Evolutionary conservation across 2,113 vertebrate genomes (phyloP).

Genomic region (Pipra filicauda): DNA sequence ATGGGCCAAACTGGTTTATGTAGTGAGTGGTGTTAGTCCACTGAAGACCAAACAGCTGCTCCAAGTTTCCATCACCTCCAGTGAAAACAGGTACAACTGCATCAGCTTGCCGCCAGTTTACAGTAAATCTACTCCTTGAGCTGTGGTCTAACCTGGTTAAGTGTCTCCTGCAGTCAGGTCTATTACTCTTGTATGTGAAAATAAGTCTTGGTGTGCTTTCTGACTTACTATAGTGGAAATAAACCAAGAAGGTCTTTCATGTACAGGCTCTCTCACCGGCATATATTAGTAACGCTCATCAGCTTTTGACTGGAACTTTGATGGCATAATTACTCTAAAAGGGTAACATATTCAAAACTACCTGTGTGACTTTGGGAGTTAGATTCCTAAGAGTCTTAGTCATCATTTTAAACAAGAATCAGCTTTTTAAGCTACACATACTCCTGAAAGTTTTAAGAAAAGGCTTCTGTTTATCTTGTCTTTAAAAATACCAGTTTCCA

Average conservation of each 20-base stretch:
- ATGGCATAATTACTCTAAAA: conserved; percentile 60
- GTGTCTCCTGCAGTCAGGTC: not conserved
- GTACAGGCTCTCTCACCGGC: not conserved
- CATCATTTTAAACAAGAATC: conserved; percentile 38
- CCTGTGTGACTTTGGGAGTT: conserved; percentile 53
- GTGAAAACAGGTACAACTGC: not conserved
- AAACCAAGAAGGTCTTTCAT: not conserved
- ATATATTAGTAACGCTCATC: conserved; percentile 58
- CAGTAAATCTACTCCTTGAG: not conserved
- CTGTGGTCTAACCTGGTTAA: not conserved
- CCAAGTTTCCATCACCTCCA: not conserved
- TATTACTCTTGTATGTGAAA: not conserved
- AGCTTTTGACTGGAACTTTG: conserved; percentile 43
- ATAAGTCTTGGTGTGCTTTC: conserved; percentile 10
- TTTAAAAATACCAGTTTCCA: conserved; percentile 6
- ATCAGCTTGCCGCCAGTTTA: not conserved
- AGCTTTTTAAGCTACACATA: not conserved
- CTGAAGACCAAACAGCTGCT: not conserved
- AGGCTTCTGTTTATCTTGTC: not conserved
- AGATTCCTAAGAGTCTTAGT: conserved; percentile 51
- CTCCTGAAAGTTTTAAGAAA: conserved; percentile 17
- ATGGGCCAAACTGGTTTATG: not conserved
- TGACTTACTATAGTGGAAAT: conserved; percentile 29
- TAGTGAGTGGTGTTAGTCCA: not conserved
- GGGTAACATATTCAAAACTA: conserved; percentile 51